Base-by-base conservation (phyloP, 2,113 vertebrate species). In the Oncorhynchus clarkii region DNA sequence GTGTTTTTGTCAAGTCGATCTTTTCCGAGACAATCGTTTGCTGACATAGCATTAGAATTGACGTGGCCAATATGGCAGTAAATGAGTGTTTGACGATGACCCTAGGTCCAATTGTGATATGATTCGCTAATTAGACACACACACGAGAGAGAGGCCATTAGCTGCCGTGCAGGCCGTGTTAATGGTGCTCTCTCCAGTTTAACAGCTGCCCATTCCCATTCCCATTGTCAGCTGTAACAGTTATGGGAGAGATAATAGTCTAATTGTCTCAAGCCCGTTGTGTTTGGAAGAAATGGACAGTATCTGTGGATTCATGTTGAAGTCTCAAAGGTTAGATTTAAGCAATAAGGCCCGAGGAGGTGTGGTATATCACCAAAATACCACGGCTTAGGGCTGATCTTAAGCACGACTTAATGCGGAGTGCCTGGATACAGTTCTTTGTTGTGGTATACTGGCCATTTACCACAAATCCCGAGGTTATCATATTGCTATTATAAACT, bases 1-100 rank as follows among this genome's bases (percentile, higher is more conserved):
- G 24, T 14, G 65, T 67, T 13, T 67, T 13, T 24, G 65, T 4
- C 65, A 62, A 27, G 13, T 24, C 45, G 16, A 24, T 29, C 16
- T 48, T 29, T 68, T 78, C 80, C 75, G 71, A 75, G 75, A 57
- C 85, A 88, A 85, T 81, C 72, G 70, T 45, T 84, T 71, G 65
- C 31, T 48, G 87, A 86, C 83, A 82, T 3, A 62, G 74, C 85
- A 84, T 88, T 81, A 82, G 67, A 78, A 80, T 67, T 84, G 81
- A 83, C 26, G n/a, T 79, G 66, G 75, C 79, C 73, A 1, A 45
- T 76, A 85, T 78, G 13, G 85, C 67, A 71, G 64, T 69, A 87
- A 88, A 78, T 84, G 84, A 84, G 87, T 82, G 80, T 85, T 88
- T 82, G 84, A 82, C 78, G 78, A 73, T 84, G 84, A 92, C 89